Conservation (phyloP, 2,888 invertebrate species). For the Sturmia bella region DNA sequence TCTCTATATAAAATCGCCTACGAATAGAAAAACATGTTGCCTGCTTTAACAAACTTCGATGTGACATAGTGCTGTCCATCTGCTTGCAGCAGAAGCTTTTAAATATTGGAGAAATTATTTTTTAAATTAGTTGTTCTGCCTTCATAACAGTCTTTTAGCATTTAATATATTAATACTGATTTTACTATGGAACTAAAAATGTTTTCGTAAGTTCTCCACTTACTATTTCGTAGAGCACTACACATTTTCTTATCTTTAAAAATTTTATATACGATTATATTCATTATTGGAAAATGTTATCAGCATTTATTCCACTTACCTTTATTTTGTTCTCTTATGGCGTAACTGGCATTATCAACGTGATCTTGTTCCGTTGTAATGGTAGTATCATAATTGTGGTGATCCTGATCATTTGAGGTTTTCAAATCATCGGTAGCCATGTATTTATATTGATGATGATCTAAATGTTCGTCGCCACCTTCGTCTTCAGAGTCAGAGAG, state of each 20-base stretch:
- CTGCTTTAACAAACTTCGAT: too few species aligned
- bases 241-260: not conserved
- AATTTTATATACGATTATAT: not conserved
- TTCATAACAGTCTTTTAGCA: too few species aligned
- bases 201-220: not conserved
- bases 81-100: too few species aligned
- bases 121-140: too few species aligned
- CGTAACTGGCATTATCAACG: conserved; percentile 57
- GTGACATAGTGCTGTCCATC: too few species aligned
- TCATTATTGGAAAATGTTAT: too few species aligned
- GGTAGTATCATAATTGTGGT: conserved; percentile 87
- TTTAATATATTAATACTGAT: not conserved
- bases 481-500: conserved; percentile 99
- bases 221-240: too few species aligned
- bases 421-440: conserved; percentile 92
- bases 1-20: too few species aligned
- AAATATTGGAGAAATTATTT: too few species aligned
- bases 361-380: conserved; percentile 83
- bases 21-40: too few species aligned
- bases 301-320: conserved; percentile 18
- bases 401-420: conserved; percentile 84
- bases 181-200: not conserved
- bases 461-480: conserved; percentile 88
- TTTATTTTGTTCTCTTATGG: conserved; percentile 62
- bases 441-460: conserved; percentile 88